phyloP scores from a whole-genome alignment of 2,113 vertebrate genomes.

The Corythornis cristatus region DNA sequence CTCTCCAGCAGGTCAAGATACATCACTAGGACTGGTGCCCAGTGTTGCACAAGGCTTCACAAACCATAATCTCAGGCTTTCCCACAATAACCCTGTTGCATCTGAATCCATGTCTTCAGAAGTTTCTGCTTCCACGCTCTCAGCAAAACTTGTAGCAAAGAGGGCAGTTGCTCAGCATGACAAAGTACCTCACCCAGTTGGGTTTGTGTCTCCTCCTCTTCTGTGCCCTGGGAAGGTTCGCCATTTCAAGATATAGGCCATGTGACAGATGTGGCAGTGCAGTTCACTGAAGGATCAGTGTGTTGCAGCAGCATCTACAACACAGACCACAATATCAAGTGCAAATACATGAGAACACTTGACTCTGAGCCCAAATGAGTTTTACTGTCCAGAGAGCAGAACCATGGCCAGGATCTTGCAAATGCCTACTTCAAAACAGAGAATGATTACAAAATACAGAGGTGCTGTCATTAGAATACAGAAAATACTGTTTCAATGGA shows the following conservation, averaged over 20 bases:
- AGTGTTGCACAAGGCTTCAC: not conserved
- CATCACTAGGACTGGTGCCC: not conserved
- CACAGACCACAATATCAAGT: not conserved
- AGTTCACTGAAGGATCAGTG: not conserved
- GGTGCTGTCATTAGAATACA: constrained; percentile 1
- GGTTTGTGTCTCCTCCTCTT: constrained; percentile 20
- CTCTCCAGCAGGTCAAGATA: not conserved
- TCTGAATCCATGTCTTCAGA: constrained; percentile 23
- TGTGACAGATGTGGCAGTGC: not conserved
- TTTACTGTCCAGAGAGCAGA: not conserved
- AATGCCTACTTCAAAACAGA: not conserved
- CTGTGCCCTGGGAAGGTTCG: constrained; percentile 74
- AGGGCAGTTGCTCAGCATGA: constrained; percentile 32
- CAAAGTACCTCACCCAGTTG: not conserved
- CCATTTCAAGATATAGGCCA: constrained; percentile 67
- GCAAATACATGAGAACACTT: not conserved
- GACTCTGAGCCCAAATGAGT: not conserved
- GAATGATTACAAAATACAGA: not conserved
- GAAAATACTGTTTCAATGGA: constrained; percentile 45
- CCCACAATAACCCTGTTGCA: constrained; percentile 6
- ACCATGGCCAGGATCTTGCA: not conserved
- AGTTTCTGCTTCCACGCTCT: accelerated
- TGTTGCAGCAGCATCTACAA: not conserved
- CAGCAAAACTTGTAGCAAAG: not conserved
- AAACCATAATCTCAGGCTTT: constrained; percentile 55